Evolutionary conservation across 2,797 vertebrate genomes (phyloP).

Genomic region (Podarcis siculus): DNA sequence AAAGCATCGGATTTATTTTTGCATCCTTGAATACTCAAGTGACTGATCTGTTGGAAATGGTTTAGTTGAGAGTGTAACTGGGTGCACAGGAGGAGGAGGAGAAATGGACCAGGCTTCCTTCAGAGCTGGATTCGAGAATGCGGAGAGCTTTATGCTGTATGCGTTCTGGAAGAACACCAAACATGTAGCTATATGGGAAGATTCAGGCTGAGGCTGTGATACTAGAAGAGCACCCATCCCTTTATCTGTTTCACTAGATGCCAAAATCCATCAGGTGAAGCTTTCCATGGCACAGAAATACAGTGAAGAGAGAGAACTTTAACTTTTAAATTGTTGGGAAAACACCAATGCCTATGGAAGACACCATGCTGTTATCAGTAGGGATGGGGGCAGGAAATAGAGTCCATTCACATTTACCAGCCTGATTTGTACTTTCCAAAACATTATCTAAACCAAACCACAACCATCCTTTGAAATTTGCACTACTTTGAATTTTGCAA

Average conservation of each 20-base stretch:
- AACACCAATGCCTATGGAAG: not conserved
- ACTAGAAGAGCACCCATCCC: not conserved
- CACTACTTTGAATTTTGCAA: too few species aligned
- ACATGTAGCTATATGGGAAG: not conserved
- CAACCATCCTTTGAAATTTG: too few species aligned
- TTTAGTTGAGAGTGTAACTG: conserved; percentile 56
- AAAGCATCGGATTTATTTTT: conserved; percentile 71
- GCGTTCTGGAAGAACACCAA: not conserved
- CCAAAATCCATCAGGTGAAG: not conserved
- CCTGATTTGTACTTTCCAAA: too few species aligned
- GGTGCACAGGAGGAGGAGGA: not conserved
- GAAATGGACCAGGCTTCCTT: not conserved
- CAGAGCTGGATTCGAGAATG: not conserved
- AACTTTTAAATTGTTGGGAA: too few species aligned
- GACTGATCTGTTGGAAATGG: conserved; percentile 64
- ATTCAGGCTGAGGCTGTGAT: not conserved
- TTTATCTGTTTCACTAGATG: not conserved
- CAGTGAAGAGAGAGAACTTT: not conserved
- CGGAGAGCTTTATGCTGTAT: not conserved
- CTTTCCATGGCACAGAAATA: not conserved
- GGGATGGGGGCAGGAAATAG: too few species aligned
- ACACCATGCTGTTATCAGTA: not conserved
- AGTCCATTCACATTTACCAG: too few species aligned
- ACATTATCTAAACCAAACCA: too few species aligned
- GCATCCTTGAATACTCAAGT: conserved; percentile 75